These are phyloP conservation scores for Drosophila kepulauana DNA, from an alignment of 1,140 invertebrate genomes.

Conservation along the genomic window DNA sequence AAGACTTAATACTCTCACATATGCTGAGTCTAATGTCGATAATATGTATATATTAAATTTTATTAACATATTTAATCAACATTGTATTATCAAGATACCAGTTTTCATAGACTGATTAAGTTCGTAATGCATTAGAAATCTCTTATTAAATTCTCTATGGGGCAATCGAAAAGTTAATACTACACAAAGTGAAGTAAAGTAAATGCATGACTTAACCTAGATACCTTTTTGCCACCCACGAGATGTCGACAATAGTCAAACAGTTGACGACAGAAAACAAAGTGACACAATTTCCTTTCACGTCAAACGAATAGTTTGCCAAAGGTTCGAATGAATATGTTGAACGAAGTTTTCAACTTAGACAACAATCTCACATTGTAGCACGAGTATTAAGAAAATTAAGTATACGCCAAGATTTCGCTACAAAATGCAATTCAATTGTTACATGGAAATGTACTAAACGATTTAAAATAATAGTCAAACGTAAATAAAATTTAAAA, in stretches of 20 bases:
- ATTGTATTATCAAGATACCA: too few relatives aligned
- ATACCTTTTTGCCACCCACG: neutral
- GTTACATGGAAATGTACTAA: neutral
- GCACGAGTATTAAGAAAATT: neutral
- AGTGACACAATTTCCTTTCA: constrained; percentile 53
- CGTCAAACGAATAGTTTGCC: constrained; percentile 51
- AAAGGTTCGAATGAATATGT: neutral
- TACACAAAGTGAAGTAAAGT: constrained; percentile 60
- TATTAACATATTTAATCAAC: too few relatives aligned
- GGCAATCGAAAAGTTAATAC: constrained; percentile 20
- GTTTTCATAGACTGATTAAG: too few relatives aligned
- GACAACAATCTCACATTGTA: neutral
- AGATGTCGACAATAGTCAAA: constrained; percentile 42
- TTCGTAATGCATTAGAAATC: neutral
- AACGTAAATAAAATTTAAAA: neutral
- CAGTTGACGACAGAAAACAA: constrained; percentile 48
- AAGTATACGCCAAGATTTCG: too few relatives aligned
- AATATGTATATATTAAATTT: too few relatives aligned
- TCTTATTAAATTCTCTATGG: neutral
- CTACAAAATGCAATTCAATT: neutral
- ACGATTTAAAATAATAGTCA: too few relatives aligned
- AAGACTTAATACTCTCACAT: neutral
- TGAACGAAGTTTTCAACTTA: neutral
- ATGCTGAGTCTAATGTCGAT: neutral
- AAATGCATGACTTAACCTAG: constrained; percentile 58